A percentile compares a stretch with the other conserved stretches of the same genome.
These are phyloP conservation scores for Ctenomys sociabilis DNA, from an alignment of 2,113 vertebrate species.

Conservation along the genomic window DNA sequence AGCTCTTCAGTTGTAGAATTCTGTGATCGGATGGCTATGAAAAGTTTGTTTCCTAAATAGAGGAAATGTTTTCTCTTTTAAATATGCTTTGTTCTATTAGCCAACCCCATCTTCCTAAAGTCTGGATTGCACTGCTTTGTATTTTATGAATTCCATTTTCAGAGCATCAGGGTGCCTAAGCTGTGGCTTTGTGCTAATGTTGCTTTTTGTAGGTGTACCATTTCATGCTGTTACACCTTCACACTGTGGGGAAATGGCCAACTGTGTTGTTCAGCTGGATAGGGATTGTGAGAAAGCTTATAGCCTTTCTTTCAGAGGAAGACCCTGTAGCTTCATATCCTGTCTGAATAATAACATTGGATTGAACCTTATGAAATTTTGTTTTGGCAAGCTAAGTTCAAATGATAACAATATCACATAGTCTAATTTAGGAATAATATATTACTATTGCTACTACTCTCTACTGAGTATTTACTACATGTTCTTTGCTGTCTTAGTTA, in stretches of 20 bases:
- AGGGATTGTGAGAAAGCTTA: not conserved
- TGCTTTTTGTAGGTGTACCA: not conserved
- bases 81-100: not conserved
- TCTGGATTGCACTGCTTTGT: not conserved
- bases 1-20: not conserved
- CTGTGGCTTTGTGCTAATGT: not conserved
- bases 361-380: not conserved
- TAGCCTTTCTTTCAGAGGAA: accelerated
- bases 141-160: not conserved
- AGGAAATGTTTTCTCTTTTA: not conserved
- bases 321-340: not conserved
- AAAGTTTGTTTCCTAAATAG: not conserved
- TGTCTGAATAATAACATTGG: not conserved
- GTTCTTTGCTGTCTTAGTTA: not conserved
- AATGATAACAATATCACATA: not conserved
- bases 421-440: not conserved
- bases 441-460: too few relatives aligned
- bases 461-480: not conserved
- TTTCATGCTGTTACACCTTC: slow-evolving; percentile 7
- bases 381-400: not conserved
- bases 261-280: not conserved
- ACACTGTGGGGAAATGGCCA: not conserved
- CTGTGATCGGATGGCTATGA: not conserved
- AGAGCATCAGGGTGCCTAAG: not conserved
- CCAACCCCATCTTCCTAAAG: not conserved